These are phyloP conservation scores for Prunella himalayana DNA, from an alignment of 2,113 vertebrate species.

Conservation along the genomic window DNA sequence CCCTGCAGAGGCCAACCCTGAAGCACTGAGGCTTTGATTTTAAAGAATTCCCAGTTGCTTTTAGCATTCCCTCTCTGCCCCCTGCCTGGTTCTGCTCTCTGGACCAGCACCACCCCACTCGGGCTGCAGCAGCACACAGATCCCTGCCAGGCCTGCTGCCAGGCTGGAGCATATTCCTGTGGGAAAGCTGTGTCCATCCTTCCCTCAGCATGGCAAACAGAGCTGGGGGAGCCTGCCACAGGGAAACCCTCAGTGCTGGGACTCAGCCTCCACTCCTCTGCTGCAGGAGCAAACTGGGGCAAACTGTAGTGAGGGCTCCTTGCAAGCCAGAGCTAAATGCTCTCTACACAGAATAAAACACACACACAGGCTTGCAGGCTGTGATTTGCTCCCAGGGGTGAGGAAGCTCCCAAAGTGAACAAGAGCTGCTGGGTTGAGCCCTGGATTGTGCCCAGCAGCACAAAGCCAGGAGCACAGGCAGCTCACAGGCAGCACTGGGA, in stretches of 20 bases:
- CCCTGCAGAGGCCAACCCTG: not conserved
- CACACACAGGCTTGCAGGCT: not conserved
- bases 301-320: fast-evolving
- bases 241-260: not conserved
- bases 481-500: not conserved
- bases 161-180: not conserved
- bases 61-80: not conserved
- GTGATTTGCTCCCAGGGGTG: not conserved
- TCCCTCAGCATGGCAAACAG: not conserved
- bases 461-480: not conserved
- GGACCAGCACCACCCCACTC: not conserved
- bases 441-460: not conserved
- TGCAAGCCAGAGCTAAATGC: not conserved
- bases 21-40: not conserved
- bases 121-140: fast-evolving
- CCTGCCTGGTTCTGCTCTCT: not conserved
- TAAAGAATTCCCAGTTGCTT: not conserved
- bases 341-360: not conserved
- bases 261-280: not conserved
- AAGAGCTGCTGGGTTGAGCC: fast-evolving
- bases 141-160: fast-evolving
- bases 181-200: not conserved
- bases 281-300: not conserved
- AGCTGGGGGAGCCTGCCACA: not conserved
- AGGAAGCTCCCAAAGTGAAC: not conserved